Base-by-base conservation (phyloP, 2,797 vertebrate species). In the Rachycentron canadum region DNA sequence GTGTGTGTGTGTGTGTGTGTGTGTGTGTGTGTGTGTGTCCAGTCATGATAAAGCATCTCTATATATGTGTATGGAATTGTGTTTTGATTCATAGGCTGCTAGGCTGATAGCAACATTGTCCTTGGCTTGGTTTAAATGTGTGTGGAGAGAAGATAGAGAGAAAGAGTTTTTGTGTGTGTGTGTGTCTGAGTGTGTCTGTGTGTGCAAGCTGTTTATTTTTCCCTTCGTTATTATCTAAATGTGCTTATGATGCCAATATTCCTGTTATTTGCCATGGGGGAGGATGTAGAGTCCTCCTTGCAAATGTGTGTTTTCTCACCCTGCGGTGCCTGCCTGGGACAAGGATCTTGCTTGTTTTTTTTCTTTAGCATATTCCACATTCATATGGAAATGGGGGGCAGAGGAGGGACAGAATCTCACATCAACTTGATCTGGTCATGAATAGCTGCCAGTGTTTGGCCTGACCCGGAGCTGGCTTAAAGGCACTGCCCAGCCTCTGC, bases 391-490 rank as follows among this genome's bases (percentile, higher is more conserved):
- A 99, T 99, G 89, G 91, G 90, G 96, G 96, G 95, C 96, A 96
- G 94, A 91, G 90, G 94, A 96, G 96, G 96, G 96, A 95, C 96
- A 96, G 96, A 97, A 96, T 97, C 97, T 98, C 97, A 97, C 97
- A 98, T 97, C 96, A 97, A 97, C 96, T 98, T 97, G 96, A 98
- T 97, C 96, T 97, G 96, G 95, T 95, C 95, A 96, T 99, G 98
- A 99, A 99, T 98, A 95, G 96, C 89, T 92, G 94, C 95, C 96
- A 97, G 96, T 98, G 97, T 98, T 97, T 96, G 95, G 93, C 90
- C 95, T 97, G 97, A 98, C 97, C 96, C 96, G 88, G 95, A 80
- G 92, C 84, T 95, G 96, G 95, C 96, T 96, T 97, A 96, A 95
- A 97, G 95, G 95, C 95, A 95, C 94, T 94, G 96, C 84, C 93